These are phyloP conservation scores for Coracias cyanogaster DNA, from an alignment of 2,797 vertebrate genomes.

Conservation along the genomic window DNA sequence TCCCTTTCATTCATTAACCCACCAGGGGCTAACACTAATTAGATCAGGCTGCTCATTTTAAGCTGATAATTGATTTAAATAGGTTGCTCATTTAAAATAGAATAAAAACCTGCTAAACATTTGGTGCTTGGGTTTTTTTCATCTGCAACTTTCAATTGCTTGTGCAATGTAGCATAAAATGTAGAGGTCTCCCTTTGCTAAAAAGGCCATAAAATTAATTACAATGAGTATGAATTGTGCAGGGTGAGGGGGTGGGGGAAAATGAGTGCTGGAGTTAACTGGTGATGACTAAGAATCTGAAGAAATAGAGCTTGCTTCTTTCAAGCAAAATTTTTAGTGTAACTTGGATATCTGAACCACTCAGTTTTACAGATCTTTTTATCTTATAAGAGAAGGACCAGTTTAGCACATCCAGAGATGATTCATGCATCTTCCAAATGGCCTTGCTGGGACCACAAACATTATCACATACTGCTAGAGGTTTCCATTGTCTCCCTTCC, in stretches of 20 bases:
- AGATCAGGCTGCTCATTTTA: slow-evolving; percentile 86
- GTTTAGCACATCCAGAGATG: background rate
- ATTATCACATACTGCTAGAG: background rate
- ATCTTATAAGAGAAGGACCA: background rate
- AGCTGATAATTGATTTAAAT: slow-evolving; percentile 91
- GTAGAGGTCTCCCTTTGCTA: slow-evolving; percentile 83
- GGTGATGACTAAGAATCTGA: slow-evolving; percentile 69
- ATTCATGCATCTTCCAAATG: background rate
- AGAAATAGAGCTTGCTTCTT: slow-evolving; percentile 44
- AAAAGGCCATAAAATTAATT: slow-evolving; percentile 86
- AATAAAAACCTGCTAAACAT: slow-evolving; percentile 89
- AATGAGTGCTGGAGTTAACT: slow-evolving; percentile 68
- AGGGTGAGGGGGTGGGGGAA: slow-evolving; percentile 61
- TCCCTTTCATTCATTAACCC: slow-evolving; percentile 85
- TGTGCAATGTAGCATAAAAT: slow-evolving; percentile 90
- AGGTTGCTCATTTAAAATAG: slow-evolving; percentile 88
- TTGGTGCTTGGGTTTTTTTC: slow-evolving; percentile 87
- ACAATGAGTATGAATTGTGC: slow-evolving; percentile 79
- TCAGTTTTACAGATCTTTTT: slow-evolving; percentile 8
- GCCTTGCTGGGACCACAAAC: background rate
- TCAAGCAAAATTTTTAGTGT: background rate
- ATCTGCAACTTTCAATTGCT: slow-evolving; percentile 90
- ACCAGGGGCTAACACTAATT: slow-evolving; percentile 84
- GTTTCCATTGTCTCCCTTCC: background rate
- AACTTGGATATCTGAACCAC: background rate